A percentile compares a stretch with the other conserved stretches of the same genome.
phyloP scores from a whole-genome alignment of 2,113 vertebrate species.

The Chloropsis cyanopogon region DNA sequence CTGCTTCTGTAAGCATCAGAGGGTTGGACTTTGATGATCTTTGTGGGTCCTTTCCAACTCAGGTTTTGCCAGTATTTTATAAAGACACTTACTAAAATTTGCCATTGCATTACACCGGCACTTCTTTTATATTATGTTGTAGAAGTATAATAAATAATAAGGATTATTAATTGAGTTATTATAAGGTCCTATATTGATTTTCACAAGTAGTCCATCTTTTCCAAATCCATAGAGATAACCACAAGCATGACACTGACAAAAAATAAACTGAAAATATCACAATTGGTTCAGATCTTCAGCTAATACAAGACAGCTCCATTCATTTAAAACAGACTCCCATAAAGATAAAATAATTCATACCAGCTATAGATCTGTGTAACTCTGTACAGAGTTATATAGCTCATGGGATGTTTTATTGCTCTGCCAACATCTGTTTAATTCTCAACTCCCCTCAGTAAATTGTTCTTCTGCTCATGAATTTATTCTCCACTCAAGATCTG shows the following conservation, averaged over 20 bases:
- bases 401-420: neutral
- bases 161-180: neutral
- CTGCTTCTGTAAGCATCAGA: neutral
- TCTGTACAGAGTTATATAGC: neutral
- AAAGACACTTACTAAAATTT: neutral
- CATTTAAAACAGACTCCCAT: neutral
- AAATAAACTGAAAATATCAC: neutral
- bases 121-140: neutral
- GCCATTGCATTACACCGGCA: neutral
- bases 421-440: neutral
- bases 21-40: accelerated
- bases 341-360: neutral
- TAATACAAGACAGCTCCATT: neutral
- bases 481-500: neutral
- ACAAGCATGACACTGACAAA: neutral
- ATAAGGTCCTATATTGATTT: neutral
- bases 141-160: neutral
- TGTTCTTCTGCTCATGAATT: neutral
- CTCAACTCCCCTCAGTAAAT: neutral
- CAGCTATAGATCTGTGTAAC: neutral
- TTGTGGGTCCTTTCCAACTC: neutral
- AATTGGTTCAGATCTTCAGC: neutral
- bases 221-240: neutral
- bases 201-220: neutral
- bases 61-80: neutral